These are phyloP conservation scores for Cylloceria caligata DNA, from an alignment of 2,888 invertebrate genomes.

Conservation along the genomic window DNA sequence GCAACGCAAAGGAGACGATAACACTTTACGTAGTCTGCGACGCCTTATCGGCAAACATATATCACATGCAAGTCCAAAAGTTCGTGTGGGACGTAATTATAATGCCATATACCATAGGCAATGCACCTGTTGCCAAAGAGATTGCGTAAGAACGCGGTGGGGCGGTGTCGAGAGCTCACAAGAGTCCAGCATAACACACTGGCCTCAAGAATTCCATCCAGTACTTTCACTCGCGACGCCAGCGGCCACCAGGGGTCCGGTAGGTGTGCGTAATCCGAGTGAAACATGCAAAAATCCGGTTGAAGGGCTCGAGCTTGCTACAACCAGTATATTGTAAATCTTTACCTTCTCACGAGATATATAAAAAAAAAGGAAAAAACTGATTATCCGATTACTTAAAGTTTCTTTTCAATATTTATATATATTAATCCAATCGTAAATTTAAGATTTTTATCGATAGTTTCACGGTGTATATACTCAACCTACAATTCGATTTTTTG, in stretches of 20 bases:
- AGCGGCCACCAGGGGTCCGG: slow-evolving; percentile 37
- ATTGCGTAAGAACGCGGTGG: slow-evolving; percentile 71
- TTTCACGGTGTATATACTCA: too few relatives aligned
- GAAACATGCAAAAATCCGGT: slow-evolving; percentile 50
- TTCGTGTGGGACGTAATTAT: slow-evolving; percentile 54
- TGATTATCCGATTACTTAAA: too few relatives aligned
- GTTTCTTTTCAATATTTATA: too few relatives aligned
- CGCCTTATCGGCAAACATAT: slow-evolving; percentile 44
- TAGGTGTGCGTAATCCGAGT: slow-evolving; percentile 49
- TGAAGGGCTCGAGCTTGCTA: slow-evolving; percentile 40
- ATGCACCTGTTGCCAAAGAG: slow-evolving; percentile 73
- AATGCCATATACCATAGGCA: slow-evolving; percentile 65
- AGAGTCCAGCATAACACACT: slow-evolving; percentile 65
- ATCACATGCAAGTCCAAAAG: slow-evolving; percentile 30
- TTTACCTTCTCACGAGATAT: not conserved
- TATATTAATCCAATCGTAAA: too few relatives aligned
- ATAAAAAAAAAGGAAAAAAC: too few relatives aligned
- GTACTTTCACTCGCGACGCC: slow-evolving; percentile 79
- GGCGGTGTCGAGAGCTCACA: slow-evolving; percentile 42
- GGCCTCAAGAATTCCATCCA: slow-evolving; percentile 78
- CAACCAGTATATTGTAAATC: slow-evolving; percentile 16
- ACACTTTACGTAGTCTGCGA: slow-evolving; percentile 14
- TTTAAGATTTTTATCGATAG: too few relatives aligned
- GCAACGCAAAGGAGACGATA: slow-evolving; percentile 11
- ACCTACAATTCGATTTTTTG: too few relatives aligned